Evolutionary conservation across 2,797 vertebrate genomes (phyloP).

Genomic region (Chiloscyllium punctatum): DNA sequence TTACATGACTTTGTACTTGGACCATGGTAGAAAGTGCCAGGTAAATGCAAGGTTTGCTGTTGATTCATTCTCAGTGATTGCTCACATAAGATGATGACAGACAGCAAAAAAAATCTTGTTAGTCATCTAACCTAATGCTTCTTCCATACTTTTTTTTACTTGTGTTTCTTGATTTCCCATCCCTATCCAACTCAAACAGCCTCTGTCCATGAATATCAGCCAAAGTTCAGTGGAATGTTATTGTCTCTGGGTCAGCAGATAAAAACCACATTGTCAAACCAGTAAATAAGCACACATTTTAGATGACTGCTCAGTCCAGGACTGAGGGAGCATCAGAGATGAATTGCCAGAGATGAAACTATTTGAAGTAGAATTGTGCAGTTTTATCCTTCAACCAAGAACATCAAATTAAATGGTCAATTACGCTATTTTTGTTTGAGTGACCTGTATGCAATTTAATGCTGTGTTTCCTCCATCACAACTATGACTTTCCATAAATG

Average conservation of each 20-base stretch:
- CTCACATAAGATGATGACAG: no score
- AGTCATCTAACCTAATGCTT: no score
- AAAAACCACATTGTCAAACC: not conserved
- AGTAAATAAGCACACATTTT: not conserved
- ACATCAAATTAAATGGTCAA: not conserved
- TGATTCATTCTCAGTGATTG: no score
- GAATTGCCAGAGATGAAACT: not conserved
- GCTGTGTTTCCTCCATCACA: not conserved
- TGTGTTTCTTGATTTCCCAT: no score
- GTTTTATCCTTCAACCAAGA: not conserved
- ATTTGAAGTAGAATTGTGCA: not conserved
- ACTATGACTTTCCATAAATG: not conserved
- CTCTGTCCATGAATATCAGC: not conserved
- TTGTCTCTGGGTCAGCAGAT: not conserved
- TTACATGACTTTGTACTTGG: no score
- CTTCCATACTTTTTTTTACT: no score
- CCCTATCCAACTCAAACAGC: not conserved
- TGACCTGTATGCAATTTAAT: not conserved
- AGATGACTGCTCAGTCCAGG: not conserved
- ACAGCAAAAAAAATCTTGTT: no score
- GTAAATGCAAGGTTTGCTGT: no score
- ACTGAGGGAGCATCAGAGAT: not conserved
- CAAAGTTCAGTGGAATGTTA: not conserved
- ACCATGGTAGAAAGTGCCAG: no score
- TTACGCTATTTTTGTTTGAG: not conserved